Evolutionary conservation across 53 echinoderm and acorn worm species (phyloP).

Genomic region (Antedon mediterranea): DNA sequence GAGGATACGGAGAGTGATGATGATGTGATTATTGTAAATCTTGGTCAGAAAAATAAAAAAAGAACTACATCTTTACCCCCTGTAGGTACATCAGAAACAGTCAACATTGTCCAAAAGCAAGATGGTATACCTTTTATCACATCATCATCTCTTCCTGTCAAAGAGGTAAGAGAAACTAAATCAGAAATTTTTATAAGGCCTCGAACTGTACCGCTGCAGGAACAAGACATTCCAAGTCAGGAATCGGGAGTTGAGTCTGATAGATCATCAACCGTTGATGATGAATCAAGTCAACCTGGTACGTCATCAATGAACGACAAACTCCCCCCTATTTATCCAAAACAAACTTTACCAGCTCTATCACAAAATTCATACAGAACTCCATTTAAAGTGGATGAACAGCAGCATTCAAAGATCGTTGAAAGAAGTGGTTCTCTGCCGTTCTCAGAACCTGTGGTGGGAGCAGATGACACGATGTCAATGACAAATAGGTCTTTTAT

Average conservation of each 20-base stretch:
- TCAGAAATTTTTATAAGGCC: background rate
- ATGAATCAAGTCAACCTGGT: background rate
- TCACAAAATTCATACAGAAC: background rate
- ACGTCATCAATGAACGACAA: background rate
- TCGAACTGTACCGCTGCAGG: background rate
- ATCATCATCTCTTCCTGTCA: background rate
- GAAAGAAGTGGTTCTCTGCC: background rate
- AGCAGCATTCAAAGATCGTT: background rate
- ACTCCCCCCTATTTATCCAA: background rate
- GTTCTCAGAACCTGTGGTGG: constrained; percentile 38
- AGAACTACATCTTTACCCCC: background rate
- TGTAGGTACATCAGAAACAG: background rate
- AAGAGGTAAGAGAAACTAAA: background rate
- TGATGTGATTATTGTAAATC: background rate
- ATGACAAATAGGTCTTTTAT: constrained; percentile 46
- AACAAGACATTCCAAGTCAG: background rate
- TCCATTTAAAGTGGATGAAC: background rate
- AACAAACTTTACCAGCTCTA: background rate
- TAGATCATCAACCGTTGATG: background rate
- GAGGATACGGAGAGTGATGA: background rate
- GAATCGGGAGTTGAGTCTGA: background rate
- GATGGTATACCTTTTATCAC: background rate
- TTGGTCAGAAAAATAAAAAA: background rate
- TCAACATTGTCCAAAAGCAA: background rate
- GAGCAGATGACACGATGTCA: constrained; percentile 18